Base-by-base conservation (phyloP, 2,797 vertebrate genomes). In the Xenopus petersii region DNA sequence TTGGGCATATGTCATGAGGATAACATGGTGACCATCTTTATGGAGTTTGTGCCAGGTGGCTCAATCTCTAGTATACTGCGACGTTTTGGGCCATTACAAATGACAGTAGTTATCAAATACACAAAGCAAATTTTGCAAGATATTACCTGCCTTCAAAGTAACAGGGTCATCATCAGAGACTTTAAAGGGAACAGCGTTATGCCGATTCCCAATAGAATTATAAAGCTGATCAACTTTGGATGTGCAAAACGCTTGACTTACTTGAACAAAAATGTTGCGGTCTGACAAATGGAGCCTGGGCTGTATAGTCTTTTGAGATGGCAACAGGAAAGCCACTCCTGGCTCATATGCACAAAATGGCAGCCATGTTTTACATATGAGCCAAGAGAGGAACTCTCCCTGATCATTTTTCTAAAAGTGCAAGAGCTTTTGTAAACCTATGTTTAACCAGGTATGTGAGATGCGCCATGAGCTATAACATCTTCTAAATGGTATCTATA, bases 201-300 rank as follows among this genome's bases (percentile, higher is more conserved):
- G 97, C 92, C 98, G 10, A 95, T 98, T 95, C 94, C 97, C 60
- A 95, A 86, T 0, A 96, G 96, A 0, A 61, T 95, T 10, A 92
- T 99, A 69, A 98, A 99, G 83, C 92, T 98, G 15, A 97, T 98
- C 3, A 95, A 99, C 86, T 98, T 98, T 54, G 97, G 97, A 74
- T 98, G 95, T 13, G 97, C 96, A 51, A 88, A 93, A 17, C 94
- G 93, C 2, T 87, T 98, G 75, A 93, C 90, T 42, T 87, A 87
- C 81, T 79, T 88, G 17, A 91, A 91, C 74, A 87, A 91, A 97
- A 81, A 85, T 92, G 83, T 88, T 98, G 0, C 92, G 90, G 76
- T 98, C 95, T 0, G 96, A 99, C 70, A 94, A 98, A 79, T 98
- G 97, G 96, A 98, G 97, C 8, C 77, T 95, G 4, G 96, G 97